Base-by-base conservation (phyloP, 1,140 invertebrate species). In the Drosophila asahinai region DNA sequence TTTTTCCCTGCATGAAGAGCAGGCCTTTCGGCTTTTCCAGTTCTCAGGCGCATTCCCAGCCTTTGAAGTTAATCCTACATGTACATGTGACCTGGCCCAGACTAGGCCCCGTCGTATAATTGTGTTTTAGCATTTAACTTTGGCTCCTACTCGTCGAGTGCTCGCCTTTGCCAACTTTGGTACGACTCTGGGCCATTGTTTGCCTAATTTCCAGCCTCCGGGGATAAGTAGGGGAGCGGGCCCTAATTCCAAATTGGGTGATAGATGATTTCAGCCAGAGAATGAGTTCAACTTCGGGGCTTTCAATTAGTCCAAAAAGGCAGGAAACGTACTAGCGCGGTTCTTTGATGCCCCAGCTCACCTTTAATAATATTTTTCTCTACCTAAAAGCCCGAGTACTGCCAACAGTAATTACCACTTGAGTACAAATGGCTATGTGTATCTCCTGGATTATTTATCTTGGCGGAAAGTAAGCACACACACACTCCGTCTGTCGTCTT, bases 121-220 rank as follows among this genome's bases (percentile, higher is more conserved):
- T 87, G 84, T 83, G 78, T 87, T 87, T 87, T 87, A 87, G 84
- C 84, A 87, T 87, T 87, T 87, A 87, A 87, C 84, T 87, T 87
- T 87, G 84, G 84, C 83, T 83, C 67, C 82, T 68, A 48, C 25
- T 55, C 40, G 30, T 57, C 40, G 30, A 64, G 22, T 60, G 51
- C 30, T 48, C 49, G 65, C 65, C 40, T 57, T 83, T 72, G 65
- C 83, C 83, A 83, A 83, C 81, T 87, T 84, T 77, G 83, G 83
- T 71, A 49, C 49, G 64, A 54, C 62, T 36, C n/a, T 40, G 55
- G 51, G 25, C 74, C 84, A 87, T 89, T 87, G 84, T 89, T 73
- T 89, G 78, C 78, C 84, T 81, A 87, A 89, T 89, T 89, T 83
- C 71, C 49, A 52, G 83, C 62, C 73, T 52, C 58, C 64, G 76